Base-by-base conservation (phyloP, 2,797 vertebrate genomes). In the Acanthis flammea region DNA sequence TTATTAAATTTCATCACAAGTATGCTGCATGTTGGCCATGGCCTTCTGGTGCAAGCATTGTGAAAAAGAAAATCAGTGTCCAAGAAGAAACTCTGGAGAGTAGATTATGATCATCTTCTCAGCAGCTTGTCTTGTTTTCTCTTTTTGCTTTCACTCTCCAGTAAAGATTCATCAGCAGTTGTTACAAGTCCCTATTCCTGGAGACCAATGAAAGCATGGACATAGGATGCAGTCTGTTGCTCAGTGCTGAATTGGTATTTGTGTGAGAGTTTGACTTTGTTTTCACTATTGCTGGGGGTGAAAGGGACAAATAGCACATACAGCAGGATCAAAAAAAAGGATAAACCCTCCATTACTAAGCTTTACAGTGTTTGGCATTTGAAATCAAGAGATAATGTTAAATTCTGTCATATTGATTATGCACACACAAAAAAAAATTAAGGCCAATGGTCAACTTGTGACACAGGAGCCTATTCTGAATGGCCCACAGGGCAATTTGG, bases 301-400 rank as follows among this genome's bases (percentile, higher is more conserved):
- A 80, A 61, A 58, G 35, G 22, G 16, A 39, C 3, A 7, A 4
- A 5, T 19, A 57, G 6, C 42, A 65, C 37, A n/a, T 30, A 53
- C 4, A 35, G n/a, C 14, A 79, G 39, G 72, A 67, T 33, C 2
- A 72, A 60, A 53, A 39, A 39, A 39, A 71, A 28, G 7, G 22
- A 80, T 37, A 39, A 79, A 23, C 9, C 14, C 14, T 86, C n/a
- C n/a, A 31, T 80, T 60, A 35, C 23, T 68, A 28, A 58, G 39
- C 22, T 58, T 73, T 66, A 55, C 11, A 28, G 33, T 47, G 14
- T 19, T 57, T 35, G 35, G 58, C 24, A 55, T 62, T 78, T 75
- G 24, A 89, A 91, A 84, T 78, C 10, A 50, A 77, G 66, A 75
- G 10, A 42, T 74, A 74, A 62, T 39, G 19, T 89, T 85, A 73